These are phyloP conservation scores for Polylopha cassiicola DNA, from an alignment of 2,888 invertebrate genomes.

Conservation along the genomic window DNA sequence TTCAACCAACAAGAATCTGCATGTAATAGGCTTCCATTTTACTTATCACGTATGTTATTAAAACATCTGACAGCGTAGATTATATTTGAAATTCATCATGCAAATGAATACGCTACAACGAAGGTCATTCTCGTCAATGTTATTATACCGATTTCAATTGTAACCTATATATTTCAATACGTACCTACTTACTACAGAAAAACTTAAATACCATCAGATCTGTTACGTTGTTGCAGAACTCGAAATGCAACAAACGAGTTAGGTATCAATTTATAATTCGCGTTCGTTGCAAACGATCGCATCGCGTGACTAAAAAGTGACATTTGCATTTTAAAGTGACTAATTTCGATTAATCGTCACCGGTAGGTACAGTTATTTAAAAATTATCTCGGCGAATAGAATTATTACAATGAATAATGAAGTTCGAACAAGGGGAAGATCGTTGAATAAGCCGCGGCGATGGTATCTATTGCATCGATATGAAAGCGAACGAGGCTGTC, in stretches of 20 bases:
- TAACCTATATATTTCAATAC: neutral
- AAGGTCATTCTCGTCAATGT: slow-evolving; percentile 27
- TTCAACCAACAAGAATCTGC: no score
- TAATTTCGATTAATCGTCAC: slow-evolving; percentile 46
- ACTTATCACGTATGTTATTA: no score
- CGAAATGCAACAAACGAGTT: slow-evolving; percentile 28
- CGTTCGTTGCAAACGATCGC: slow-evolving; percentile 32
- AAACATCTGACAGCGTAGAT: no score
- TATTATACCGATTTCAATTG: slow-evolving; percentile 9
- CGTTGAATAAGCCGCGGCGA: slow-evolving; percentile 18
- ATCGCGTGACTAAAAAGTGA: slow-evolving; percentile 43
- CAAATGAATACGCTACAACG: slow-evolving; percentile 5
- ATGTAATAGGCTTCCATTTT: no score
- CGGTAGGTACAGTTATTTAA: slow-evolving; percentile 32
- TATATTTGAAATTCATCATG: no score
- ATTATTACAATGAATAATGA: slow-evolving; percentile 16
- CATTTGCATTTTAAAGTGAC: slow-evolving; percentile 52
- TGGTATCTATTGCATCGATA: slow-evolving; percentile 19
- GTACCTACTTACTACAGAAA: no score
- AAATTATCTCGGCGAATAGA: slow-evolving; percentile 10
- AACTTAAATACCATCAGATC: no score
- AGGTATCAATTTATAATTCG: slow-evolving; percentile 31
- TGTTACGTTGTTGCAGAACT: slow-evolving; percentile 15
- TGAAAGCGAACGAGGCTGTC: slow-evolving; percentile 28
- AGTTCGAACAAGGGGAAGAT: slow-evolving; percentile 9